Evolutionary conservation across 2,888 invertebrate genomes (phyloP).

Genomic region (Lithophane socia): DNA sequence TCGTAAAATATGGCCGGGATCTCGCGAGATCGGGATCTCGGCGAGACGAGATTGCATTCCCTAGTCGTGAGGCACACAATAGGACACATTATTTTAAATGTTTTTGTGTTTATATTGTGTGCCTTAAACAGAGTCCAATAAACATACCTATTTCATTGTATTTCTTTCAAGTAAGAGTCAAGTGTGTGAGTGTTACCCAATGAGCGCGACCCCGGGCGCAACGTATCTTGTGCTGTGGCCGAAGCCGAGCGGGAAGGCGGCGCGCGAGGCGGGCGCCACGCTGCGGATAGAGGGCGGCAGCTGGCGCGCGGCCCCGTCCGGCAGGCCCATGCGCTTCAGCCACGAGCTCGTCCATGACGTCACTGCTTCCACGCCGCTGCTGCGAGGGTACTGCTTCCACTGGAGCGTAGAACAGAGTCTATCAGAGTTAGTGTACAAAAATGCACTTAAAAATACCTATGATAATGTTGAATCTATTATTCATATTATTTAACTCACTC

Average conservation of each 20-base stretch:
- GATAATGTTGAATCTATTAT: neutral
- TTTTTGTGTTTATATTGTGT: neutral
- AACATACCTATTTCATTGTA: neutral
- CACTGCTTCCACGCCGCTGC: conserved; percentile 88
- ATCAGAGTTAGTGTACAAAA: neutral
- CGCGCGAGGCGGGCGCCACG: conserved; percentile 92
- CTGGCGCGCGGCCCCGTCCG: conserved; percentile 89
- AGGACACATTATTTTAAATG: neutral
- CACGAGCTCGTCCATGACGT: conserved; percentile 87
- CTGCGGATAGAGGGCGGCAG: conserved; percentile 93
- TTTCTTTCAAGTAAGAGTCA: neutral
- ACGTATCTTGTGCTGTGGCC: conserved; percentile 97
- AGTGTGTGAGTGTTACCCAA: conserved; percentile 92
- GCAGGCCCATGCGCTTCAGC: conserved; percentile 81
- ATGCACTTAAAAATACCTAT: neutral
- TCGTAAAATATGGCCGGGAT: no score
- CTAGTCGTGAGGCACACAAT: no score
- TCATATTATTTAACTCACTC: neutral
- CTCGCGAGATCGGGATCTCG: no score
- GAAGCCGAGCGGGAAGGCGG: conserved; percentile 97
- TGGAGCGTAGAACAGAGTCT: conserved; percentile 67
- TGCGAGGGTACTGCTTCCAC: conserved; percentile 92
- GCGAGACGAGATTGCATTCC: no score
- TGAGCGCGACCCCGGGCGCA: conserved; percentile 94
- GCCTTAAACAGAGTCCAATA: neutral